These are phyloP conservation scores for Esox masquinongy DNA, from an alignment of 2,797 vertebrate genomes.

Conservation along the genomic window DNA sequence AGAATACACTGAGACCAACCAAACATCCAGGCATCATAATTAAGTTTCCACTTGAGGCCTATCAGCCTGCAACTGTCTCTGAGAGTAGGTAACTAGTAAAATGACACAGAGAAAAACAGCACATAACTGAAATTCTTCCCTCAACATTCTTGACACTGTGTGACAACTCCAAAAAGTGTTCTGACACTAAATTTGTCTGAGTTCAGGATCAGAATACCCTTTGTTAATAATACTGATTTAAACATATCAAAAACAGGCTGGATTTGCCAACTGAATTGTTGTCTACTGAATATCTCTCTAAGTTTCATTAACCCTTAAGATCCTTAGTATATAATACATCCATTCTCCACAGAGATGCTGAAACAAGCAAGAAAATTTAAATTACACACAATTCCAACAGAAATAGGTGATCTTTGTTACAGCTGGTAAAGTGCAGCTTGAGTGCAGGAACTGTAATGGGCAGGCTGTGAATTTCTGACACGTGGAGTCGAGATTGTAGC, in stretches of 20 bases:
- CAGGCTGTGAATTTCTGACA: background rate
- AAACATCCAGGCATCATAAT: background rate
- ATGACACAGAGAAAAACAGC: background rate
- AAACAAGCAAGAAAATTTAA: no score
- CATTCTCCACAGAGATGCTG: background rate
- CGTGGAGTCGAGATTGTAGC: background rate
- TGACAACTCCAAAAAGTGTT: background rate
- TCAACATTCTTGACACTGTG: background rate
- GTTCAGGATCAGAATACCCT: background rate
- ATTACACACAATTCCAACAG: background rate
- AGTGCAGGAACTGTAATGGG: background rate
- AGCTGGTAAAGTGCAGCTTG: background rate
- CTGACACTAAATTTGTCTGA: background rate
- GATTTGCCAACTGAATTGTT: background rate
- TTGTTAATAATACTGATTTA: background rate
- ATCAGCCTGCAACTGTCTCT: background rate
- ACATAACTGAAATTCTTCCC: constrained; percentile 4
- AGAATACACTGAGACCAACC: background rate
- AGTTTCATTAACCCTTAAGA: background rate
- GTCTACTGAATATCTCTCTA: background rate
- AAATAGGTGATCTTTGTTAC: background rate
- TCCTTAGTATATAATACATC: background rate
- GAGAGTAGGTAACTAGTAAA: background rate
- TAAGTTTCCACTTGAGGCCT: background rate
- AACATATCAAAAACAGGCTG: background rate